Conservation (phyloP, 2,113 vertebrate species). For the Dolichotis patagonum region DNA sequence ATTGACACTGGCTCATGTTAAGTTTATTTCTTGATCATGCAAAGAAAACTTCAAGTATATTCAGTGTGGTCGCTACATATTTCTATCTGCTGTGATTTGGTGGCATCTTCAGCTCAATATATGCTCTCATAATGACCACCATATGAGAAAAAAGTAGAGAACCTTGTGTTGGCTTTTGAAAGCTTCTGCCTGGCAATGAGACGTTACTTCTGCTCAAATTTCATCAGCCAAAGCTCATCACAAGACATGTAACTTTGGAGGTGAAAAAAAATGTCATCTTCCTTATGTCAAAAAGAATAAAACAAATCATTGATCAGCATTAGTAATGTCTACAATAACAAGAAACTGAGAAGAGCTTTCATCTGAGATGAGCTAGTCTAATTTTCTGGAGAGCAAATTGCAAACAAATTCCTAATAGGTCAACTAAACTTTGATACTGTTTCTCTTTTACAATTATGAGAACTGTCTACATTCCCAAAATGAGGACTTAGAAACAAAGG, state of each 20-base stretch:
- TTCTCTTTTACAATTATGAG: background rate
- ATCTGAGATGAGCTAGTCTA: background rate
- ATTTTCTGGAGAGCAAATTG: background rate
- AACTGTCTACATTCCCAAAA: background rate
- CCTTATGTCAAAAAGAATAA: background rate
- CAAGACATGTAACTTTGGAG: background rate
- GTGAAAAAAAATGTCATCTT: background rate
- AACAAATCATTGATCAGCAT: background rate
- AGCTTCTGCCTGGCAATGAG: conserved; percentile 8
- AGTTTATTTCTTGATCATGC: conserved; percentile 28
- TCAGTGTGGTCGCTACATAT: background rate
- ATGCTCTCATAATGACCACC: background rate
- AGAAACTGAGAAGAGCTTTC: background rate
- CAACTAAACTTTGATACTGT: background rate
- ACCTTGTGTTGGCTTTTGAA: background rate
- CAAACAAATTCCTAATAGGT: background rate
- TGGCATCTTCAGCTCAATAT: background rate
- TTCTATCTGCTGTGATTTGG: background rate
- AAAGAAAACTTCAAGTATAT: background rate
- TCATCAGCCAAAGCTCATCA: background rate
- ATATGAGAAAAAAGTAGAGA: background rate
- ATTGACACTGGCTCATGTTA: background rate
- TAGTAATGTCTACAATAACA: background rate
- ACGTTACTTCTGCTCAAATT: conserved; percentile 27
- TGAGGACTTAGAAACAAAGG: background rate